These are phyloP conservation scores for Eulemur mongoz DNA, from an alignment of 2,797 vertebrate species.

Conservation along the genomic window DNA sequence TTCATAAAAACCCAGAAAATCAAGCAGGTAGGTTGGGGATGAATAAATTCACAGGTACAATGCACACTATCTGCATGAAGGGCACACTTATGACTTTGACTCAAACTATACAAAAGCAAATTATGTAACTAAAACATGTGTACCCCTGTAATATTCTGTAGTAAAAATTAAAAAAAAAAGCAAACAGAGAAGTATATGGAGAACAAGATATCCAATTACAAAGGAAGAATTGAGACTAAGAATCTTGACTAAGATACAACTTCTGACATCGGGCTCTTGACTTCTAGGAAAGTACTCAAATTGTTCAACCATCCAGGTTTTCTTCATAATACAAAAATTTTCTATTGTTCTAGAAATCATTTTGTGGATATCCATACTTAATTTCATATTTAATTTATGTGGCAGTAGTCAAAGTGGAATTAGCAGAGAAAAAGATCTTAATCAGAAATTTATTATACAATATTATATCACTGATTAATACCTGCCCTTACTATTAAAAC, in stretches of 20 bases:
- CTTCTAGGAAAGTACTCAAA: background rate
- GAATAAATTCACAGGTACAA: too few relatives aligned
- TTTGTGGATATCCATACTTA: background rate
- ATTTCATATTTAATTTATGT: background rate
- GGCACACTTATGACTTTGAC: too few relatives aligned
- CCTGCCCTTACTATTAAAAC: background rate
- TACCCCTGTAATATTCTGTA: too few relatives aligned
- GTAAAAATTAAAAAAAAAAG: too few relatives aligned
- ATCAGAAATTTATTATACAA: background rate
- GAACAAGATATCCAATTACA: background rate
- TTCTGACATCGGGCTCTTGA: background rate
- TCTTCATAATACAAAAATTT: background rate
- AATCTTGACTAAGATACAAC: background rate
- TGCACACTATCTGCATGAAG: too few relatives aligned
- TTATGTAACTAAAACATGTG: too few relatives aligned
- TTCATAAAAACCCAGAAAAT: background rate
- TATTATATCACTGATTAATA: background rate
- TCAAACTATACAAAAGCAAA: too few relatives aligned
- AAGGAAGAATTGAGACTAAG: background rate
- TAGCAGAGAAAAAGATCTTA: background rate
- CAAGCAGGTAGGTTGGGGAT: too few relatives aligned
- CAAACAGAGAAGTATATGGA: background rate
- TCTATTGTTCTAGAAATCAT: background rate
- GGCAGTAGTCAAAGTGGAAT: background rate
- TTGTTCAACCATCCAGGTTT: background rate